phyloP scores from a whole-genome alignment of 2,797 vertebrate species.

The Allobates femoralis region DNA sequence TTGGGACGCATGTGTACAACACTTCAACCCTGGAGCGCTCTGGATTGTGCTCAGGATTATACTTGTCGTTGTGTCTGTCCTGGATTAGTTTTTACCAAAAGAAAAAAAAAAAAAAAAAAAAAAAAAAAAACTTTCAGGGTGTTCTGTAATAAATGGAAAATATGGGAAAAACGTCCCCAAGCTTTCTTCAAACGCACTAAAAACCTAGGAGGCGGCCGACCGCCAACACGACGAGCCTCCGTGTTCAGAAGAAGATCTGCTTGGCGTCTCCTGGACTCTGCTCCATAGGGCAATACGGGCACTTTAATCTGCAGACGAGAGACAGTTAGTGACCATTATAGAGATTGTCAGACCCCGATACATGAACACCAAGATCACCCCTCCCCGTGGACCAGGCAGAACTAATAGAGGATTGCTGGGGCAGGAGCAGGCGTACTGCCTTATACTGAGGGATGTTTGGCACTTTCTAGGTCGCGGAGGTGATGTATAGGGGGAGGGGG shows the following conservation, averaged over 20 bases:
- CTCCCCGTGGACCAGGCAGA: too few species aligned
- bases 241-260: constrained; percentile 87
- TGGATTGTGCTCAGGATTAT: constrained; percentile 65
- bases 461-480: too few species aligned
- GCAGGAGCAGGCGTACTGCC: too few species aligned
- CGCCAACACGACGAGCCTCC: constrained; percentile 69
- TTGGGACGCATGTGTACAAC: constrained; percentile 69
- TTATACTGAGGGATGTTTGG: too few species aligned
- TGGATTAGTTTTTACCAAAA: constrained; percentile 72
- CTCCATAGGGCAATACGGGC: constrained; percentile 87
- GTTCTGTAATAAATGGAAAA: constrained; percentile 74
- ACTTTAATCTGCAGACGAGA: constrained; percentile 82
- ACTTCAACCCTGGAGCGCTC: constrained; percentile 69
- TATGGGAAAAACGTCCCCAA: constrained; percentile 62
- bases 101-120: constrained; percentile 71
- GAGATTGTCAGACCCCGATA: too few species aligned
- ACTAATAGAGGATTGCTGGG: too few species aligned
- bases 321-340: constrained; percentile 4
- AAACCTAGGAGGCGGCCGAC: constrained; percentile 72
- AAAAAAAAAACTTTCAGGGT: constrained; percentile 71
- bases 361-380: too few species aligned
- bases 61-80: constrained; percentile 73
- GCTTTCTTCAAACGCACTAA: constrained; percentile 73
- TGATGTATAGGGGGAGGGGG: background rate
- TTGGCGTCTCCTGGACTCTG: constrained; percentile 86